Base-by-base conservation (phyloP, 2,113 vertebrate species). In the Hydrochoerus hydrochaeris region DNA sequence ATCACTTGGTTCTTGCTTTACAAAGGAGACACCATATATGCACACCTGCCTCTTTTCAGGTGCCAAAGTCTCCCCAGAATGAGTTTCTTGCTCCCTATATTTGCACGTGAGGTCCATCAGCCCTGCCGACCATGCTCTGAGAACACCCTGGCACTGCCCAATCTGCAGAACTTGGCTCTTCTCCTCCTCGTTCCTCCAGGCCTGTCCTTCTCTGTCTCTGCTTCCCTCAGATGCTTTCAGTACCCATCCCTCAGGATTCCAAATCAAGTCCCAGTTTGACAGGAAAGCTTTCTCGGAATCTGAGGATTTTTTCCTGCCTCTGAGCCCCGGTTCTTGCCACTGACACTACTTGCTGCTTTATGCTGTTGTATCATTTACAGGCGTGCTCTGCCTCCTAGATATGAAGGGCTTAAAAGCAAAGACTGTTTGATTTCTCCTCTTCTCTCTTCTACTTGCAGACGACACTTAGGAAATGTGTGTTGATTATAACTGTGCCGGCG, bases 221-320 rank as follows among this genome's bases (percentile, higher is more conserved):
- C 73, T 52, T 83, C 17, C 71, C 65, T 46, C 41, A 32, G 28
- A 24, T 16, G 67, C 67, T 92, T 85, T 73, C 80, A 85, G 14
- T 17, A 65, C 49, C 22, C 38, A 62, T 46, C 96, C 67, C 87
- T 83, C 38, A 85, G 46, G 22, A 86, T 65, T 44, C 35, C 65
- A 95, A 32, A 93, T 83, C 71, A 95, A 85, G n/a, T 88, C 41
- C 46, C 38, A 16, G 1, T 54, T 92, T 87, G 73, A 49, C 84
- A 60, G 30, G 35, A 69, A 49, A 88, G 30, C 30, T 78, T 83
- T 71, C 80, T 91, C 65, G 57, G 73, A 82, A 80, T 81, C 88
- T n/a, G 35, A 10, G 85, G 44, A 32, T 11, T 30, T 77, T 77
- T 46, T 91, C 62, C 65, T 80, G 10, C 71, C 30, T 54, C 75